Percentiles rank a stretch among this genome's conserved stretches.
phyloP scores from a whole-genome alignment of 2,888 invertebrate genomes.

The Euproctis similis region DNA sequence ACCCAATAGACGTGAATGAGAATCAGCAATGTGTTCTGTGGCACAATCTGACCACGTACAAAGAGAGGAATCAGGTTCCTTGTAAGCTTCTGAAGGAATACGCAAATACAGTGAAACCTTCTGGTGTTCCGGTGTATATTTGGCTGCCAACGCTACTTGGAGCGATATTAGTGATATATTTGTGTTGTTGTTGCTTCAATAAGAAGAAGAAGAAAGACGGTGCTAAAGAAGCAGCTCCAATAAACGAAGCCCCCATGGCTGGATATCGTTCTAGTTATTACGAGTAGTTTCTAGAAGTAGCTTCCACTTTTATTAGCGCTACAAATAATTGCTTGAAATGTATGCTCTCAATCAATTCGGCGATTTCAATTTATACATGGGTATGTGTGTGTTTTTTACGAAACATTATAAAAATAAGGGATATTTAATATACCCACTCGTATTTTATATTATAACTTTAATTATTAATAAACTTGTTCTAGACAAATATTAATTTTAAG shows the following conservation, averaged over 20 bases:
- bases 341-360: background rate
- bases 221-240: slow-evolving; percentile 37
- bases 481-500: too few species aligned
- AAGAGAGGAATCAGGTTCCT: slow-evolving; percentile 44
- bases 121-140: slow-evolving; percentile 53
- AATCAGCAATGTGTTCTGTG: slow-evolving; percentile 56
- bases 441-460: too few species aligned
- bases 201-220: slow-evolving; percentile 35
- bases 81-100: slow-evolving; percentile 55
- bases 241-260: slow-evolving; percentile 33
- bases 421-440: too few species aligned
- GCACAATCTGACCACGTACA: slow-evolving; percentile 47
- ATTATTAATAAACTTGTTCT: too few species aligned
- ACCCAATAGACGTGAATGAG: slow-evolving; percentile 37
- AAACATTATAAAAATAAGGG: too few species aligned
- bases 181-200: slow-evolving; percentile 44
- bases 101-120: slow-evolving; percentile 50
- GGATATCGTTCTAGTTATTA: slow-evolving; percentile 41
- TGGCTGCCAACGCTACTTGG: slow-evolving; percentile 53
- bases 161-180: slow-evolving; percentile 37
- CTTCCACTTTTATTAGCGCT: background rate
- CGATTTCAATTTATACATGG: too few species aligned
- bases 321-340: background rate
- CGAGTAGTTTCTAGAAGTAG: background rate
- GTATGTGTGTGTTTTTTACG: too few species aligned